A percentile compares a stretch with the other conserved stretches of the same genome.
Conservation (phyloP, 2,113 vertebrate genomes). For the Anguilla japonica region DNA sequence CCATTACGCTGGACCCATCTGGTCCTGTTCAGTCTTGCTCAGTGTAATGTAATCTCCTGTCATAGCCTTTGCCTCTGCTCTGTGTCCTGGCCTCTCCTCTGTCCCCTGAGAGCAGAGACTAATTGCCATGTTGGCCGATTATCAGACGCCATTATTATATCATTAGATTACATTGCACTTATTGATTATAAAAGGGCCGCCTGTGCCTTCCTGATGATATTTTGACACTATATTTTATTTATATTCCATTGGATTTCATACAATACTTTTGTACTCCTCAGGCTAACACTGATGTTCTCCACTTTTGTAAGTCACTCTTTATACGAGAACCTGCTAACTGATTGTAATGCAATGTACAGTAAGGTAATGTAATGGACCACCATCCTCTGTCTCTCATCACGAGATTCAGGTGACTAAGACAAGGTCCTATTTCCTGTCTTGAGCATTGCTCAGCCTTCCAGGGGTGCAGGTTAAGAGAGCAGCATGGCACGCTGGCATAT, state of each 20-base stretch:
- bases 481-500: background rate
- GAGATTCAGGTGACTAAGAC: background rate
- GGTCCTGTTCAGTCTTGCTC: background rate
- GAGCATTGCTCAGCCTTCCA: background rate
- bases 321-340: too few relatives aligned
- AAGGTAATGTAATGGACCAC: conserved; percentile 23
- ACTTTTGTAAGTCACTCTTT: too few relatives aligned
- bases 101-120: conserved; percentile 49
- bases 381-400: background rate
- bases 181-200: conserved; percentile 17
- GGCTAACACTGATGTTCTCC: too few relatives aligned
- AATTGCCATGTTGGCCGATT: conserved; percentile 63
- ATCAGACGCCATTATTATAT: conserved; percentile 40
- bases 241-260: too few relatives aligned
- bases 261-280: too few relatives aligned
- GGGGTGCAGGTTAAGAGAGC: background rate
- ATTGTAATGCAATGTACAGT: too few relatives aligned
- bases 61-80: conserved; percentile 10
- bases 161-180: too few relatives aligned
- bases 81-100: conserved; percentile 32
- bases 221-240: too few relatives aligned
- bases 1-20: background rate
- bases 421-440: background rate
- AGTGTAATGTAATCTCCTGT: conserved; percentile 35
- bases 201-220: too few relatives aligned